Conservation (phyloP, 2,888 invertebrate genomes). For the Cinara cedri region DNA sequence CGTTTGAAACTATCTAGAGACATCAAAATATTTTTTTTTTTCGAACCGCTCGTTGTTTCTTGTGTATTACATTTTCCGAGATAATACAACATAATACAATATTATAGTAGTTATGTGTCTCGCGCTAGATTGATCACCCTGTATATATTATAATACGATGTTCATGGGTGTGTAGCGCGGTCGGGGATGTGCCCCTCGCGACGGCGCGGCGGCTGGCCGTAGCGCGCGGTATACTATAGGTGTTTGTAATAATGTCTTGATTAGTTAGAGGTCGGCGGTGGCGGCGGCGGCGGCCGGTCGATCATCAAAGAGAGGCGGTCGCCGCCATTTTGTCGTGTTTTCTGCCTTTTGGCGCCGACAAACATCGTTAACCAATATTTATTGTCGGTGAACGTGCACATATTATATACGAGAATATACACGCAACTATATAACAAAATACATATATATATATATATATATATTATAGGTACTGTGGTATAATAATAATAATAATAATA, state of each 20-base stretch:
- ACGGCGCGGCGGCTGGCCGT: neutral
- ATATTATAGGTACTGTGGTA: neutral
- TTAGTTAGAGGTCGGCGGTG: conserved; percentile 29
- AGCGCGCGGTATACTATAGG: conserved; percentile 8
- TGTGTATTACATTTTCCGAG: no score
- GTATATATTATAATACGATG: no score
- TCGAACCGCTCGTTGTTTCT: no score
- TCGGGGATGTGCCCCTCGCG: conserved; percentile 7
- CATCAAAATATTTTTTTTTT: no score
- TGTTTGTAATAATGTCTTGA: conserved; percentile 55
- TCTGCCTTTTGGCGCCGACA: conserved; percentile 57
- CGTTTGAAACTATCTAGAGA: no score
- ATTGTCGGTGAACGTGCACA: conserved; percentile 12
- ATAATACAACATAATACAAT: no score
- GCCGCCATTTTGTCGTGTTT: conserved; percentile 47
- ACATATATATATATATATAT: neutral
- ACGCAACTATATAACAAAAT: neutral
- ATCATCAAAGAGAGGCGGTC: conserved; percentile 34
- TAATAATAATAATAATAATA: neutral
- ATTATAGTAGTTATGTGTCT: no score
- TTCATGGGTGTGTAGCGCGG: neutral
- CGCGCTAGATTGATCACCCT: no score
- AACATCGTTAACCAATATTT: conserved; percentile 57
- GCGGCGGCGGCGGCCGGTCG: conserved; percentile 22
- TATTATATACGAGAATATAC: neutral